Conservation (phyloP, 2,113 vertebrate genomes). For the Paratilapia polleni region DNA sequence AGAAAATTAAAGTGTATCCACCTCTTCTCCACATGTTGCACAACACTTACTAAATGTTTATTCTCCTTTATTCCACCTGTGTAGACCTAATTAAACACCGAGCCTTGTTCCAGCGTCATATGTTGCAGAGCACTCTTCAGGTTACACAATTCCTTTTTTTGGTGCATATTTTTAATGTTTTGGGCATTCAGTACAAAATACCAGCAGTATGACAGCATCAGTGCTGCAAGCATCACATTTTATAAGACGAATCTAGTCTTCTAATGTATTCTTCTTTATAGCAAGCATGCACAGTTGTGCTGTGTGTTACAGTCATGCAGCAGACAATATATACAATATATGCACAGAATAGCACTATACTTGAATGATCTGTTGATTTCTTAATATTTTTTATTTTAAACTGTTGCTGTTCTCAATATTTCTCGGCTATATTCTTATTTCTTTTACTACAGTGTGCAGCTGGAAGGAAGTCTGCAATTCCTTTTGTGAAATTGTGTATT, state of each 20-base stretch:
- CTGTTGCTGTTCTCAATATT: not conserved
- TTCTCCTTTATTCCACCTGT: not conserved
- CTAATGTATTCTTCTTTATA: not conserved
- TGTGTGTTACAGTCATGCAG: not conserved
- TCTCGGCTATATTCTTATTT: not conserved
- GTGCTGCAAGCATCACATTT: not conserved
- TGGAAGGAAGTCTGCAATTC: not conserved
- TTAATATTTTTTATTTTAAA: not conserved
- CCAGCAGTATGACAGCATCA: not conserved
- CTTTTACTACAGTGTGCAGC: not conserved
- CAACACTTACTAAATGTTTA: not conserved
- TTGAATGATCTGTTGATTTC: not conserved
- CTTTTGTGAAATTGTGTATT: not conserved
- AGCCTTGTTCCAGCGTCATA: not conserved
- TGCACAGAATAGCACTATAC: not conserved
- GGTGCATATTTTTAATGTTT: not conserved
- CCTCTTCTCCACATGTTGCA: conserved; percentile 51
- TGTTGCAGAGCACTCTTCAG: not conserved
- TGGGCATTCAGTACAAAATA: not conserved
- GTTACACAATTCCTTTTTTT: not conserved
- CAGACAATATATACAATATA: not conserved
- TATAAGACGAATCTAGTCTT: too few species aligned
- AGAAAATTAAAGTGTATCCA: not conserved
- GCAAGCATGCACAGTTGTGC: not conserved
- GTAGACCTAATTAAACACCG: not conserved